phyloP scores from a whole-genome alignment of 2,888 invertebrate species.

The Acleris literana region DNA sequence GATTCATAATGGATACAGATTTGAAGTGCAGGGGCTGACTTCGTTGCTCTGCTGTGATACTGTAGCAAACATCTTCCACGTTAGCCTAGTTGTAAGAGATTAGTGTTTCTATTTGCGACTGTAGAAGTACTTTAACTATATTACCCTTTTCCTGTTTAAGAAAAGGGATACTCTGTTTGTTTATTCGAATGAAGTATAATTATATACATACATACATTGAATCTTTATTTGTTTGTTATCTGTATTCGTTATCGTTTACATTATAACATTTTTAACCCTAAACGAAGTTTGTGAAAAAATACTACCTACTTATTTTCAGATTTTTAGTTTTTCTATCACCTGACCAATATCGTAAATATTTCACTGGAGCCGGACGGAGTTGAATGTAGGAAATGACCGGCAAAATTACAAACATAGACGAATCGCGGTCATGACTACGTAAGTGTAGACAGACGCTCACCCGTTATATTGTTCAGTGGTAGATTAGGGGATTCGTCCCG shows the following conservation, averaged over 20 bases:
- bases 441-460: constrained; percentile 69
- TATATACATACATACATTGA: constrained; percentile 66
- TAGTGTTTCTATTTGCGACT: constrained; percentile 76
- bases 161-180: constrained; percentile 71
- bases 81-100: constrained; percentile 77
- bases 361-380: constrained; percentile 65
- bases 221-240: constrained; percentile 73
- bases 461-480: constrained; percentile 73
- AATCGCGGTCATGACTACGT: constrained; percentile 63
- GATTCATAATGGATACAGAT: constrained; percentile 46
- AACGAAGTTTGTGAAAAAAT: constrained; percentile 81
- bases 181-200: constrained; percentile 64
- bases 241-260: constrained; percentile 74
- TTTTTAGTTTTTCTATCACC: constrained; percentile 82
- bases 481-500: constrained; percentile 73
- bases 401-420: constrained; percentile 66
- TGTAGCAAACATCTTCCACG: constrained; percentile 80
- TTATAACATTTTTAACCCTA: constrained; percentile 56
- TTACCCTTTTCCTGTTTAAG: constrained; percentile 77
- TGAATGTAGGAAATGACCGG: constrained; percentile 68
- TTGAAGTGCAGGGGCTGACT: constrained; percentile 60
- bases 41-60: constrained; percentile 80
- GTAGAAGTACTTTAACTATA: constrained; percentile 74
- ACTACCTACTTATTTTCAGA: constrained; percentile 82
- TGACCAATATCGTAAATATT: constrained; percentile 74